Evolutionary conservation across 2,113 vertebrate species (phyloP), one percentile per base, ranked within the genome.

Genomic region (Tinamus guttatus): DNA sequence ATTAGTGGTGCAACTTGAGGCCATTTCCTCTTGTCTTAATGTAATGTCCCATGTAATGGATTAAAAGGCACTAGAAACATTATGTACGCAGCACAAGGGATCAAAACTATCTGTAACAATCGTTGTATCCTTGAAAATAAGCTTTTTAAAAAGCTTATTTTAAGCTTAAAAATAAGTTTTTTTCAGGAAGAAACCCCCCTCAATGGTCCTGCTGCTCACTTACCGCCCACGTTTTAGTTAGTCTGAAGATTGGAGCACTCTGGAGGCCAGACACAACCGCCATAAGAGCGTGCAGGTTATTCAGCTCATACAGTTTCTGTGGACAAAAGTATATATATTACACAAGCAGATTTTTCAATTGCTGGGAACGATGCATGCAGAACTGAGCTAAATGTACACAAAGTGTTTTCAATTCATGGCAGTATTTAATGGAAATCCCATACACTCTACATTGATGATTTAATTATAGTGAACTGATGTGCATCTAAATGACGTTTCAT

Each of bases 161-260:
- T n/a, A n/a, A n/a, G n/a, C n/a, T n/a, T n/a, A n/a, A n/a, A n/a
- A n/a, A n/a, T n/a, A n/a, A n/a, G n/a, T n/a, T 25, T 28, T 49
- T n/a, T 28, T 49, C n/a, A 54, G 15, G 41, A 36, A 43, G 2
- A 21, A 16, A 32, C 7, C 6, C 19, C 45, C 6, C 4, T 5
- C 9, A 12, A 11, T 0, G 7, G 20, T 11, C 28, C 67, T 87
- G 32, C 62, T 38, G 79, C 52, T 89, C 90, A 99, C 99, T 99
- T 93, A 99, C 99, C 98, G 99, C 99, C 99, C 99, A 99, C 0
- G 99, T 99, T 98, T 99, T 99, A 76, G 98, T 98, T 67, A 99
- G 98, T 94, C 99, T 98, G 98, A 99, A 99, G 97, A 99, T 99
- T 0, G 99, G 99, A 75, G 99, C 99, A 58, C 99, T 99, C 96